Evolutionary conservation across 2,797 vertebrate genomes (phyloP).

Genomic region (Sebastes matsubarae): DNA sequence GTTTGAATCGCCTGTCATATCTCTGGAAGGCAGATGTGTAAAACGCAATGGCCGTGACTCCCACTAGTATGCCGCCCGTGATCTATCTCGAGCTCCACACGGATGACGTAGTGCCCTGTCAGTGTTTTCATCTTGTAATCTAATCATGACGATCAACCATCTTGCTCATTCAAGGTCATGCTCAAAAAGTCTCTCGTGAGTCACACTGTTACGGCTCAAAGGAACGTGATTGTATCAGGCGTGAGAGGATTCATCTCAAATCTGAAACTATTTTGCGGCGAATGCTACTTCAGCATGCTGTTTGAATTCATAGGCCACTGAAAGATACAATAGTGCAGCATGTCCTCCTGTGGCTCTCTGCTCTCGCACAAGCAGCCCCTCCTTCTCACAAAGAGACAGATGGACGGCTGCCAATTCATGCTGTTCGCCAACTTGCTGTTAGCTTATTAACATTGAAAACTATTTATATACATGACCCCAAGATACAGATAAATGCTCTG

Average conservation of each 20-base stretch:
- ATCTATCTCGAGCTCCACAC: not conserved
- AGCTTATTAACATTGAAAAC: constrained; percentile 41
- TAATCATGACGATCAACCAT: constrained; percentile 8
- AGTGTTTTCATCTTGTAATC: constrained; percentile 12
- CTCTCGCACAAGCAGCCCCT: constrained; percentile 12
- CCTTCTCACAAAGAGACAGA: constrained; percentile 15
- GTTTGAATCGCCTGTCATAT: not conserved
- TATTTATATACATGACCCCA: constrained; percentile 29
- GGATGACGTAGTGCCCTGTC: constrained; percentile 10
- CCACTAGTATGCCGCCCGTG: not conserved
- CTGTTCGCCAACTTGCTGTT: constrained; percentile 43
- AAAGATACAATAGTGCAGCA: not conserved
- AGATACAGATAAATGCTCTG: constrained; percentile 5
- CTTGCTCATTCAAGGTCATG: constrained; percentile 19
- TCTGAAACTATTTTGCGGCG: not conserved
- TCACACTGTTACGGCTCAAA: not conserved
- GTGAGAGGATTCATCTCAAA: not conserved
- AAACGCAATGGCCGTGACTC: not conserved
- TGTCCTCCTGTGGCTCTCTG: not conserved
- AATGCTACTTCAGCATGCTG: not conserved
- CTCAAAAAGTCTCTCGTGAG: not conserved
- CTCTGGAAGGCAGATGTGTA: constrained; percentile 4
- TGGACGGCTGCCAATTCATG: constrained; percentile 38
- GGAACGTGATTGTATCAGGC: not conserved
- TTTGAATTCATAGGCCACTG: not conserved